These are phyloP conservation scores for Thaumatotibia leucotreta DNA, from an alignment of 1,140 invertebrate species.

Conservation along the genomic window DNA sequence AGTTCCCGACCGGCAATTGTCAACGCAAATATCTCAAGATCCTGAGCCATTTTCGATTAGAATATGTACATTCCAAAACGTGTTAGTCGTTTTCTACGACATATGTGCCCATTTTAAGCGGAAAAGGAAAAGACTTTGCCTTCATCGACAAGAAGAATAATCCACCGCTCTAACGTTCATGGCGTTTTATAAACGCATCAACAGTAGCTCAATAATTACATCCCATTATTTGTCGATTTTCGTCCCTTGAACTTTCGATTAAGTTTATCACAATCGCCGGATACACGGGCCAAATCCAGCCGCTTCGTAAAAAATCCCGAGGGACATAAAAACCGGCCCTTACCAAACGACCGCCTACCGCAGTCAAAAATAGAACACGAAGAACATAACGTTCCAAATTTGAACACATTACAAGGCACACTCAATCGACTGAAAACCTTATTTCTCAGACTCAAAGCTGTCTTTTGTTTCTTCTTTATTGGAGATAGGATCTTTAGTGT, in stretches of 20 bases:
- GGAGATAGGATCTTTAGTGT: conserved; percentile 7
- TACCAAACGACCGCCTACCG: conserved; percentile 69
- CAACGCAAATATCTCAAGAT: too few species aligned
- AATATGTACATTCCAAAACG: too few species aligned
- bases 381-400: conserved; percentile 25
- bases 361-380: conserved; percentile 67
- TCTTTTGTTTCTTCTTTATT: not conserved
- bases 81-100: too few species aligned
- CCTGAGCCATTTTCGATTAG: too few species aligned
- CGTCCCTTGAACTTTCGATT: not conserved
- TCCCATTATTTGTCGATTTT: not conserved
- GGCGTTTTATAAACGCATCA: not conserved
- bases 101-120: too few species aligned
- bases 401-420: not conserved
- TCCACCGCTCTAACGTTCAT: not conserved
- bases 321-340: conserved; percentile 53
- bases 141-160: too few species aligned
- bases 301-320: conserved; percentile 52
- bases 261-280: conserved; percentile 56
- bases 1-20: too few species aligned
- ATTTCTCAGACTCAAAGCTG: not conserved
- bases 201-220: not conserved
- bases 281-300: conserved; percentile 57
- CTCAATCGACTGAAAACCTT: not conserved
- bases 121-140: too few species aligned